phyloP scores from a whole-genome alignment of 2,888 invertebrate genomes.

The Agrilus cyanescens region DNA sequence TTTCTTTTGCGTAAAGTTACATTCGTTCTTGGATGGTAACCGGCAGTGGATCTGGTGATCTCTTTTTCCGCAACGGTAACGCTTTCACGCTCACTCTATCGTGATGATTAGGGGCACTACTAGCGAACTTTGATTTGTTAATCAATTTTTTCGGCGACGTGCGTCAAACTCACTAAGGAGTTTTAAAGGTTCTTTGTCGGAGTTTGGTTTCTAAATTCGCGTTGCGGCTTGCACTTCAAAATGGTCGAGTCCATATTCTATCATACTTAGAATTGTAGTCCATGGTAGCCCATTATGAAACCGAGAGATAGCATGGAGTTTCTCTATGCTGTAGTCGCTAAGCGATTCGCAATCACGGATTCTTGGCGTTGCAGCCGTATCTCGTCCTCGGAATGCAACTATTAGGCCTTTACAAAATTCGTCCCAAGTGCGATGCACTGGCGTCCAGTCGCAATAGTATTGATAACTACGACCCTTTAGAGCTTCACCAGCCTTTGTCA shows the following conservation, averaged over 20 bases:
- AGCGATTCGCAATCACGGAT: conserved; percentile 8
- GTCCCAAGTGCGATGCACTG: conserved; percentile 14
- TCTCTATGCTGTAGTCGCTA: conserved; percentile 8
- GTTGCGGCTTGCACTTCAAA: not conserved
- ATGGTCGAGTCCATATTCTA: conserved; percentile 7
- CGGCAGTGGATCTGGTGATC: not conserved
- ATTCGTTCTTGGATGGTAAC: not conserved
- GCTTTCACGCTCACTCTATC: not conserved
- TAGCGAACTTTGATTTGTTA: not conserved
- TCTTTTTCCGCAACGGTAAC: not conserved
- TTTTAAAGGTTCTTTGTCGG: conserved; percentile 3
- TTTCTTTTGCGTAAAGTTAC: not conserved
- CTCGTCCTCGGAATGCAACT: conserved; percentile 1
- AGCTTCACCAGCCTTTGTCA: too few species aligned
- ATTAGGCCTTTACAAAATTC: conserved; percentile 14
- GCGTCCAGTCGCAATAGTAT: too few species aligned
- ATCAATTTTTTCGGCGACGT: conserved; percentile 2
- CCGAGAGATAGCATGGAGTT: conserved; percentile 4
- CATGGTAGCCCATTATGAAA: conserved; percentile 6
- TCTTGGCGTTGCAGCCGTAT: conserved; percentile 13
- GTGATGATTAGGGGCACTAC: not conserved
- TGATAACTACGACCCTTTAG: too few species aligned
- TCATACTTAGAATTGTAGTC: conserved; percentile 8
- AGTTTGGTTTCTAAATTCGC: not conserved
- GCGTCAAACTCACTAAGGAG: conserved; percentile 3